A percentile compares a stretch with the other conserved stretches of the same genome.
These are phyloP conservation scores for Latrodectus hesperus DNA, from an alignment of 2,888 invertebrate genomes.

Conservation along the genomic window DNA sequence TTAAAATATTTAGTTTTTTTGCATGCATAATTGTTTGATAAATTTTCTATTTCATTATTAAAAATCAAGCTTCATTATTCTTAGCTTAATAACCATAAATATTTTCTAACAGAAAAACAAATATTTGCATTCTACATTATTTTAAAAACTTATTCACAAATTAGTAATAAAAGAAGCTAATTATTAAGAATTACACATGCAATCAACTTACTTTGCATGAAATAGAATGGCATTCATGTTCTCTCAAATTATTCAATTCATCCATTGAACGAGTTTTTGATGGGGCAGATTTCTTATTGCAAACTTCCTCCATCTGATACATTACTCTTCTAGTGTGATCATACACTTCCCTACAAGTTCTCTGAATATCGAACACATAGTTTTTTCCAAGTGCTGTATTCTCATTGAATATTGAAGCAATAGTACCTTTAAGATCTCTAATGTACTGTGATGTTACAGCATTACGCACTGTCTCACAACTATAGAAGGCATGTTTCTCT, in stretches of 20 bases:
- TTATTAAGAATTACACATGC: too few relatives aligned
- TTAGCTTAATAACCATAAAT: neutral
- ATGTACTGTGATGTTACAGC: constrained; percentile 92
- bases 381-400: constrained; percentile 89
- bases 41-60: too few relatives aligned
- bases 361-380: constrained; percentile 91
- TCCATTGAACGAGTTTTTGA: neutral
- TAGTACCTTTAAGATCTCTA: constrained; percentile 90
- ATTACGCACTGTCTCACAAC: constrained; percentile 91
- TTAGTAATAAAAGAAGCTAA: too few relatives aligned
- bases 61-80: too few relatives aligned
- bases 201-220: constrained; percentile 49
- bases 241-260: neutral
- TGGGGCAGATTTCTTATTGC: neutral
- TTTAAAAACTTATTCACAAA: too few relatives aligned
- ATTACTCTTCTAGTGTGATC: constrained; percentile 88
- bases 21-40: too few relatives aligned
- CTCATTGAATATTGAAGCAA: constrained; percentile 92
- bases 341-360: constrained; percentile 91
- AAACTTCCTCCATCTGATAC: constrained; percentile 77
- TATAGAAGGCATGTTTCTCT: constrained; percentile 93
- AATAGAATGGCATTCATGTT: constrained; percentile 39
- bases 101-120: neutral
- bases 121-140: neutral
- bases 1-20: too few relatives aligned